Conservation (phyloP, 2,113 vertebrate genomes). For the Scolopax mira region DNA sequence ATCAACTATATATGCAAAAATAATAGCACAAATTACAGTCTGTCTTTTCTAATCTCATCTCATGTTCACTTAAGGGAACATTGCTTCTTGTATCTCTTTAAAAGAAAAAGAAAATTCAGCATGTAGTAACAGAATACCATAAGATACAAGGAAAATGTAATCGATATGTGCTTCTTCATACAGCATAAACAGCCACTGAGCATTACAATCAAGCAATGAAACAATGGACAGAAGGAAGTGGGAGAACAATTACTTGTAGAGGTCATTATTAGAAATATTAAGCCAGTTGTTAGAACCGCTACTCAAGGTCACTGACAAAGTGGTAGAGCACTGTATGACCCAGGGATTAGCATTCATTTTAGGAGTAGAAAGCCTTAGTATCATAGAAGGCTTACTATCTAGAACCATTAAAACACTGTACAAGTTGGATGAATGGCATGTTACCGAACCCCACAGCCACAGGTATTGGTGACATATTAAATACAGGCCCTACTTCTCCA, state of each 20-base stretch:
- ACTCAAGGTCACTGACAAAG: neutral
- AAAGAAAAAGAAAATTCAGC: neutral
- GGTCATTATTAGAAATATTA: neutral
- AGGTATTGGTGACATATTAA: neutral
- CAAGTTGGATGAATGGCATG: neutral
- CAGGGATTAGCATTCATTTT: neutral
- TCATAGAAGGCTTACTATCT: neutral
- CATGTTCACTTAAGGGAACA: neutral
- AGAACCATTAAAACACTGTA: neutral
- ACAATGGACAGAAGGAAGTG: neutral
- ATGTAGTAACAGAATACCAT: neutral
- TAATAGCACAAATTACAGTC: neutral
- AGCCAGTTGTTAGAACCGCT: neutral
- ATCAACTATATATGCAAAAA: neutral
- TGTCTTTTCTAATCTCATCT: neutral
- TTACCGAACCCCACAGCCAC: neutral
- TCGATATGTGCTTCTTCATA: neutral
- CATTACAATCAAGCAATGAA: neutral
- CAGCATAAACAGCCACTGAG: neutral
- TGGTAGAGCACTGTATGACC: neutral
- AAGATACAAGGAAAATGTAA: neutral
- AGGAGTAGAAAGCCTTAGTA: neutral
- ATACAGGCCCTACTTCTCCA: neutral
- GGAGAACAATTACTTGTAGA: neutral
- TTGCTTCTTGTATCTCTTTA: neutral